Base-by-base conservation (phyloP, 2,888 invertebrate genomes). In the Graphium colonna region DNA sequence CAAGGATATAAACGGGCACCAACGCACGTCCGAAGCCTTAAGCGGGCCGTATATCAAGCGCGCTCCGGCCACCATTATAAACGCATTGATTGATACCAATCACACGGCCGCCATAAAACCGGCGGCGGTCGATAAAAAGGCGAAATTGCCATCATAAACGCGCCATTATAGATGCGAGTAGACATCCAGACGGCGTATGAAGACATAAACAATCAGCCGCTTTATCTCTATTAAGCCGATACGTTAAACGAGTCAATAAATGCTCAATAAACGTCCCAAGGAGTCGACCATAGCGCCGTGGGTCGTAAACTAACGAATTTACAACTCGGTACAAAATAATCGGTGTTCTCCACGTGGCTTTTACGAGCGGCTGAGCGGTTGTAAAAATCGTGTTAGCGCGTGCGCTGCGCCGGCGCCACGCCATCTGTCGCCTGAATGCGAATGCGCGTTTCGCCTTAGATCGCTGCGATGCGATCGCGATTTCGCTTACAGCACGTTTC, bases 241-340 rank as follows among this genome's bases (percentile, higher is more conserved):
- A 86, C 82, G 83, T 87, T 87, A 86, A 86, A 87, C 87, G 83
- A 84, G 82, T 84, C 88, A 86, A 88, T 89, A 88, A 87, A 82
- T 81, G 79, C 84, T 79, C 88, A 85, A 88, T 89, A 88, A 89
- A 87, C 74, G 88, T 88, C 87, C 21, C 69, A 77, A 78, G 79
- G 83, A 82, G 21, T 21, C 21, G 21, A 21, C 21, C 21, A 21
- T 21, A 21, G 83, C 82, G 80, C 83, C 82, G 84, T 87, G 87
- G 82, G 71, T 73, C 78, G 84, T 89, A 89, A 89, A 87, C 78
- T 82, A 77, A 79, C 83, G 69, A 87, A 87, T 89, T 88, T 87
- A 89, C 86, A 85, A 79, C 74, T 50, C 82, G 79, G 80, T 85
- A 85, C 84, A 82, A 86, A 87, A 88, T 85, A 85, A 87, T 85